phyloP scores from a whole-genome alignment of 2,113 vertebrate genomes.

The Myotis brandtii region DNA sequence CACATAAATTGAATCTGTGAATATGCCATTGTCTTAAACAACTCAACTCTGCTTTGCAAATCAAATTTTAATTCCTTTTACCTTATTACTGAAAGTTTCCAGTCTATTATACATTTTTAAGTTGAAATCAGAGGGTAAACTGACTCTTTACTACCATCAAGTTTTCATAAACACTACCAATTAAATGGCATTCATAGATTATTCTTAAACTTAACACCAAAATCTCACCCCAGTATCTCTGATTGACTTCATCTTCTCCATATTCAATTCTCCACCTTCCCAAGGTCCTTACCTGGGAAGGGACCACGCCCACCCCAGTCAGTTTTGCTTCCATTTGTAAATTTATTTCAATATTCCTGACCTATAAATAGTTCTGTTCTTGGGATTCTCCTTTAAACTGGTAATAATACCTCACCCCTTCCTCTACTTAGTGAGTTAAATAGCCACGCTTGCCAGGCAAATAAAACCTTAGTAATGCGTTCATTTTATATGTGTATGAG shows the following conservation, averaged over 20 bases:
- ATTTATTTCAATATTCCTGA: slow-evolving; percentile 26
- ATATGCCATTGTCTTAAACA: slow-evolving; percentile 38
- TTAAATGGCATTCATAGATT: slow-evolving; percentile 13
- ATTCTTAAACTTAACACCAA: slow-evolving; percentile 41
- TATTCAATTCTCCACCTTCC: slow-evolving; percentile 65
- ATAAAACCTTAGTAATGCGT: background rate
- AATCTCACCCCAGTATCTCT: slow-evolving; percentile 2
- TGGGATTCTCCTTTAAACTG: background rate
- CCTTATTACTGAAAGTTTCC: slow-evolving; percentile 24
- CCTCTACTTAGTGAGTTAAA: slow-evolving; percentile 26
- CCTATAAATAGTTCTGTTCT: slow-evolving; percentile 28
- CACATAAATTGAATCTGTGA: slow-evolving; percentile 40
- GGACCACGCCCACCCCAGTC: background rate
- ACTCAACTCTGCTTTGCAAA: background rate
- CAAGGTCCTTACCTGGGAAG: slow-evolving; percentile 6
- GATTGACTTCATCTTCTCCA: slow-evolving; percentile 50
- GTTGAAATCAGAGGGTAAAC: background rate
- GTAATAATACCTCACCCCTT: background rate
- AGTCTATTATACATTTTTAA: slow-evolving; percentile 18
- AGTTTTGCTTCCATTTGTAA: slow-evolving; percentile 8
- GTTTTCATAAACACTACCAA: slow-evolving; percentile 49
- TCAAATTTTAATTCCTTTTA: slow-evolving; percentile 56
- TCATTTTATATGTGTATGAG: slow-evolving; percentile 29
- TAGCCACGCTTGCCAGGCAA: no score
- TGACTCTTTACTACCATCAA: slow-evolving; percentile 33